Conservation (phyloP, 2,113 vertebrate genomes). For the Heloderma charlesbogerti region DNA sequence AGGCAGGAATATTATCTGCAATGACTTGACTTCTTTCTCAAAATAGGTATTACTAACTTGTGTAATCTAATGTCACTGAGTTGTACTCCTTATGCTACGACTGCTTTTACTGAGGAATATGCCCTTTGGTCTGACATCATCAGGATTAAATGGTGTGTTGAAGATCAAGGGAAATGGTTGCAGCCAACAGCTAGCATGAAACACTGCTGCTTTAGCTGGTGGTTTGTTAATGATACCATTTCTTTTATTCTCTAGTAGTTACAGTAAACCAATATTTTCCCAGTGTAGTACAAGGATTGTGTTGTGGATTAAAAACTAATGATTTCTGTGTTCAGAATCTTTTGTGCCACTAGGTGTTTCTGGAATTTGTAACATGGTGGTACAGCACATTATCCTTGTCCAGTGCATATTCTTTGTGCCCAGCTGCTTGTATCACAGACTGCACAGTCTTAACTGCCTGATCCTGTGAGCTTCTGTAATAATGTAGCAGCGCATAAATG, state of each 20-base stretch:
- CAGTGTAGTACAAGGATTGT: background rate
- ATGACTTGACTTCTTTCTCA: background rate
- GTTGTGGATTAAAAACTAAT: background rate
- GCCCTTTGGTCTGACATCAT: background rate
- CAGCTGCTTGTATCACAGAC: background rate
- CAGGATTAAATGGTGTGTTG: background rate
- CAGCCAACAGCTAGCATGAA: background rate
- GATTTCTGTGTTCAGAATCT: background rate
- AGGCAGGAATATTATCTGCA: background rate
- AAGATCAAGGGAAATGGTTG: background rate
- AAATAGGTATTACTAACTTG: background rate
- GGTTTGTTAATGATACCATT: background rate
- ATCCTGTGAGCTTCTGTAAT: background rate
- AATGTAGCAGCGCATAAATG: background rate
- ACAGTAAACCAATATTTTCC: background rate
- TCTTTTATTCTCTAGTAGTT: background rate
- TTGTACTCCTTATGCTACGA: background rate
- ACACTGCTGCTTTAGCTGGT: background rate
- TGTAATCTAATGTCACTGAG: background rate
- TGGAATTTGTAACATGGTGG: background rate
- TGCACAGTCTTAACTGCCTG: background rate
- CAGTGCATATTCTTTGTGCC: background rate
- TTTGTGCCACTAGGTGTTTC: background rate
- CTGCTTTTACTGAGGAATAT: background rate
- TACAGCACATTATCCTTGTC: background rate